Evolutionary conservation across 2,888 invertebrate species (phyloP).

Genomic region (Drosophila colorata): DNA sequence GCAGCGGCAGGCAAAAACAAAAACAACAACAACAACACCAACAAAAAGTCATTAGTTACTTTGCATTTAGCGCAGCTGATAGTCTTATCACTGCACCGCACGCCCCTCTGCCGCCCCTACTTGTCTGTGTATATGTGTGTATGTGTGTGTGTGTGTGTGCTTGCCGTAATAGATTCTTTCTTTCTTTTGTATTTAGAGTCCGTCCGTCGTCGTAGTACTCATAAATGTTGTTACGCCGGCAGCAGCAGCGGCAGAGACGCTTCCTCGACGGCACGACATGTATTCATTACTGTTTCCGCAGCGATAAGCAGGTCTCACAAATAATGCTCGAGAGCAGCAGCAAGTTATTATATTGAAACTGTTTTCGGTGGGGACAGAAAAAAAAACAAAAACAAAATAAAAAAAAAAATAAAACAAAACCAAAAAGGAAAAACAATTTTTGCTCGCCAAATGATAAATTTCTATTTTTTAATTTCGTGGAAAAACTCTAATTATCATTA

Average conservation of each 20-base stretch:
- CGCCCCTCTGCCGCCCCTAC: not conserved
- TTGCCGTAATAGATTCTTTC: conserved; percentile 70
- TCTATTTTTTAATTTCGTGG: conserved; percentile 69
- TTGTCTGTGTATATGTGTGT: not conserved
- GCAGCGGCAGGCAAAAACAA: conserved; percentile 46
- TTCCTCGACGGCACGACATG: conserved; percentile 68
- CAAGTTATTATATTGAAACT: conserved; percentile 67
- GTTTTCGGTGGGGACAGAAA: conserved; percentile 17
- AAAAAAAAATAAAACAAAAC: conserved; percentile 2
- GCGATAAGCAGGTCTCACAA: conserved; percentile 73
- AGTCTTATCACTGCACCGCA: conserved; percentile 48
- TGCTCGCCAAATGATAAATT: conserved; percentile 70
- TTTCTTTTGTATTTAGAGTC: conserved; percentile 49
- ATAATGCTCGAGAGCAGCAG: conserved; percentile 45
- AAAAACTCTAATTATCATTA: conserved; percentile 77
- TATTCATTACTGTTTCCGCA: conserved; percentile 81
- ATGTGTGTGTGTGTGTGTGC: conserved; percentile 15
- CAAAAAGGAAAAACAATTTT: conserved; percentile 27
- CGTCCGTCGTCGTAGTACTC: conserved; percentile 23
- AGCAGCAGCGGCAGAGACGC: conserved; percentile 21
- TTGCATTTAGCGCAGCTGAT: conserved; percentile 78
- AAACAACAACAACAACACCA: conserved; percentile 19
- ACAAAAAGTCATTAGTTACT: conserved; percentile 73
- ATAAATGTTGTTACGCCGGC: conserved; percentile 30
- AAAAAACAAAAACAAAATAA: conserved; percentile 13